phyloP scores from a whole-genome alignment of 2,113 vertebrate genomes.

The Eretmochelys imbricata region DNA sequence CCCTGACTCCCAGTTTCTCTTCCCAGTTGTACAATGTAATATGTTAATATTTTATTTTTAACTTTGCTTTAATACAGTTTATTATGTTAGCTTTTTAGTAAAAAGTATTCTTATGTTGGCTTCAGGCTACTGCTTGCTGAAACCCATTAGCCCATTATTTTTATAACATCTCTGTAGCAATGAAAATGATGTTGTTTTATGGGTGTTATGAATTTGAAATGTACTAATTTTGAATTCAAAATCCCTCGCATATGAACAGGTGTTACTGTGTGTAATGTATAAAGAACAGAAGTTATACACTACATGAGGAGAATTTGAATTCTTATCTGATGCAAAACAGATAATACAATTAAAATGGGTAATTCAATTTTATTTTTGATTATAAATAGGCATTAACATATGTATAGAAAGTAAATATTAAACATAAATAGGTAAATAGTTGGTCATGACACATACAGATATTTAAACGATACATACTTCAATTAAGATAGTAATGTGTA shows the following conservation, averaged over 20 bases:
- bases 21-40: too few relatives aligned
- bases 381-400: too few relatives aligned
- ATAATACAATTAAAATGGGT: neutral
- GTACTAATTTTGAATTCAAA: neutral
- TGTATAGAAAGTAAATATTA: too few relatives aligned
- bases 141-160: neutral
- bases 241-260: conserved; percentile 20
- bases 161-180: neutral
- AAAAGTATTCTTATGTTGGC: too few relatives aligned
- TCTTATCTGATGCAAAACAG: neutral
- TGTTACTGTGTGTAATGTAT: neutral
- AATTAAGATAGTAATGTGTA: too few relatives aligned
- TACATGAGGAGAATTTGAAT: neutral
- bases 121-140: neutral
- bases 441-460: too few relatives aligned
- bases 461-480: too few relatives aligned
- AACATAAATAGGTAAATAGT: too few relatives aligned
- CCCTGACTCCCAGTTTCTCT: too few relatives aligned
- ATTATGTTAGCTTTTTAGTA: too few relatives aligned
- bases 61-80: too few relatives aligned
- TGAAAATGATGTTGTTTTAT: conserved; percentile 9
- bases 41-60: too few relatives aligned
- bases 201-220: neutral
- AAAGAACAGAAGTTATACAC: conserved; percentile 24
- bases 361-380: neutral